Conservation (phyloP, 1,140 invertebrate species). For the Drosophila repleta region DNA sequence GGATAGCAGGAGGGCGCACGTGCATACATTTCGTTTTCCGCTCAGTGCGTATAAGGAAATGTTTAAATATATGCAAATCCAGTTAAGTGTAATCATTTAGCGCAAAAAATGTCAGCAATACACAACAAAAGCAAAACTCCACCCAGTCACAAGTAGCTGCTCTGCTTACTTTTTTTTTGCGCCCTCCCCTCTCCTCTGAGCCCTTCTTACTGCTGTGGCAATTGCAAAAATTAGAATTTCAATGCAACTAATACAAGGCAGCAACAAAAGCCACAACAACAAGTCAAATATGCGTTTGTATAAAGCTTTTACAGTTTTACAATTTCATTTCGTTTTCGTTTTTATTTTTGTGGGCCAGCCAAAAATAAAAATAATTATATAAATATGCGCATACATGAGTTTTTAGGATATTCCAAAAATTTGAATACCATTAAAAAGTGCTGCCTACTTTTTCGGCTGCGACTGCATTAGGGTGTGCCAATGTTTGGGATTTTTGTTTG, state of each 20-base stretch:
- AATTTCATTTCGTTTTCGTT: background rate
- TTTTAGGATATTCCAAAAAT: slow-evolving; percentile 13
- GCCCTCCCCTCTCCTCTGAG: background rate
- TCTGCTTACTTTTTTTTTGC: background rate
- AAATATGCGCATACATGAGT: background rate
- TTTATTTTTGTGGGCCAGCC: slow-evolving; percentile 10
- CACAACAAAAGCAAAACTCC: slow-evolving; percentile 46
- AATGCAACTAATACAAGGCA: slow-evolving; percentile 67
- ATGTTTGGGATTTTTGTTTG: background rate
- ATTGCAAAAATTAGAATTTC: slow-evolving; percentile 71
- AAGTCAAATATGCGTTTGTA: slow-evolving; percentile 51
- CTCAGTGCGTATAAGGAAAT: slow-evolving; percentile 75
- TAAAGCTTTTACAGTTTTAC: slow-evolving; percentile 29
- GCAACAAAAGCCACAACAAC: slow-evolving; percentile 29
- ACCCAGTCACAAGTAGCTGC: slow-evolving; percentile 27
- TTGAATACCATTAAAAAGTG: slow-evolving; percentile 43
- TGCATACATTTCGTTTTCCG: slow-evolving; percentile 79
- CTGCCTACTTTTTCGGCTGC: slow-evolving; percentile 41
- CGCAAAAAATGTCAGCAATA: slow-evolving; percentile 59
- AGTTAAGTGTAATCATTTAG: slow-evolving; percentile 83
- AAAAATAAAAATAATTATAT: slow-evolving; percentile 32
- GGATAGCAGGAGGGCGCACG: slow-evolving; percentile 48
- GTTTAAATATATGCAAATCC: slow-evolving; percentile 82
- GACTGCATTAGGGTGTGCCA: slow-evolving; percentile 13
- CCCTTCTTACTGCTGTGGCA: slow-evolving; percentile 15